These are phyloP conservation scores for Resseliella maxima DNA, from an alignment of 2,888 invertebrate genomes.

Conservation along the genomic window DNA sequence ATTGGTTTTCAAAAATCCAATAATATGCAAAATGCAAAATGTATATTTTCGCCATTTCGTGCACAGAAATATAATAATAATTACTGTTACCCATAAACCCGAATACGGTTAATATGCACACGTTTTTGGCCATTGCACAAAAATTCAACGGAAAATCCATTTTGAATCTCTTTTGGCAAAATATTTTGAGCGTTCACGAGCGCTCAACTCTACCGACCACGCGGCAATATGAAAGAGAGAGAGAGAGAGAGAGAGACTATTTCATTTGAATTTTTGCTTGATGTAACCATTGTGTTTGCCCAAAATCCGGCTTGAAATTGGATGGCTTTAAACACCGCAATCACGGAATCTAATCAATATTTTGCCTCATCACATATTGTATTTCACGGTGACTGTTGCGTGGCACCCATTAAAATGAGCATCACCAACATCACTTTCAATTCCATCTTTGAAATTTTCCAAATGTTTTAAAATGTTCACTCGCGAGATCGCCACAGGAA, in stretches of 20 bases:
- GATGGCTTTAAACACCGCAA: not conserved
- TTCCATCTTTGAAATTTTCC: not conserved
- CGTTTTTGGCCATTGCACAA: not conserved
- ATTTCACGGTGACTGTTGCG: not conserved
- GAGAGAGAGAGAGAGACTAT: too few species aligned
- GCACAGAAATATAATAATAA: slow-evolving; percentile 50
- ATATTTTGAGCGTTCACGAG: too few species aligned
- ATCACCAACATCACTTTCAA: not conserved
- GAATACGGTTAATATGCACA: not conserved
- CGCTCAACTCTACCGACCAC: too few species aligned
- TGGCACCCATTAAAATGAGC: not conserved
- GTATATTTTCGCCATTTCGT: slow-evolving; percentile 21
- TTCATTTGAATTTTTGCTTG: not conserved
- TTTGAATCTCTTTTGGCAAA: not conserved
- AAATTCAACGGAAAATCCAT: not conserved
- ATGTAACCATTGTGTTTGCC: not conserved
- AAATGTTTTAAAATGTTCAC: too few species aligned
- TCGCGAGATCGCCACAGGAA: too few species aligned
- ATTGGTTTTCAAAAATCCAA: slow-evolving; percentile 33
- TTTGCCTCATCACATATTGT: not conserved
- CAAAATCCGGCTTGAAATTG: not conserved
- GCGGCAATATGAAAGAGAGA: too few species aligned
- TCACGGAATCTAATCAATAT: not conserved
- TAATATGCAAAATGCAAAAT: slow-evolving; percentile 31
- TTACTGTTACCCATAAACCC: not conserved